Conservation (phyloP, 1,140 invertebrate species). For the Drosophila busckii region DNA sequence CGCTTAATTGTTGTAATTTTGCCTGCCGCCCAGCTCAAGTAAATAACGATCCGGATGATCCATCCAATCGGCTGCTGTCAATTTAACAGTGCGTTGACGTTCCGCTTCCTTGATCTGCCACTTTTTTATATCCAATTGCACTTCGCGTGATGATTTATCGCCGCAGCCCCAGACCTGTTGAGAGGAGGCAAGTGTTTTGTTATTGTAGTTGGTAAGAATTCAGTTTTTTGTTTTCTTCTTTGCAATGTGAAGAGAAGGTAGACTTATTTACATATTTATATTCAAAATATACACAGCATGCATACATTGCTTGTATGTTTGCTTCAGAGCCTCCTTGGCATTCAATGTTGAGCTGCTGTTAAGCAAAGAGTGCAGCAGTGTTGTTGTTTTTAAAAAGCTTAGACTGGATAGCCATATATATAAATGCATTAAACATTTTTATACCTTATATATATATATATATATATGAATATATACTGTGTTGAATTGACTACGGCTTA, state of each 20-base stretch:
- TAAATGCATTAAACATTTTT: slow-evolving; percentile 36
- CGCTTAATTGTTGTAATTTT: slow-evolving; percentile 83
- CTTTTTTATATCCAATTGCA: slow-evolving; percentile 92
- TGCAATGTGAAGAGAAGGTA: slow-evolving; percentile 53
- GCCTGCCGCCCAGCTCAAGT: slow-evolving; percentile 89
- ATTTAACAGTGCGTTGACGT: slow-evolving; percentile 87
- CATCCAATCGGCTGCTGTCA: slow-evolving; percentile 91
- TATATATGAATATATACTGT: slow-evolving; percentile 53
- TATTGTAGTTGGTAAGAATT: slow-evolving; percentile 60
- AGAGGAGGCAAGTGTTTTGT: slow-evolving; percentile 27
- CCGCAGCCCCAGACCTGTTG: slow-evolving; percentile 91
- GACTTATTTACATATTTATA: no score
- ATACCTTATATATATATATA: slow-evolving; percentile 47
- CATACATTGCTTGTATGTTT: no score
- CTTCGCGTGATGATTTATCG: slow-evolving; percentile 85
- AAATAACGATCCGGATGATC: slow-evolving; percentile 94
- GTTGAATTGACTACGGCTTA: slow-evolving; percentile 67
- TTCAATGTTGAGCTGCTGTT: slow-evolving; percentile 3
- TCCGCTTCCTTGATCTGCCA: slow-evolving; percentile 94
- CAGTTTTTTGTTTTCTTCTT: slow-evolving; percentile 20
- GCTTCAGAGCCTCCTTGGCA: slow-evolving; percentile 2
- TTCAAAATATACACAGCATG: slow-evolving; percentile 29
- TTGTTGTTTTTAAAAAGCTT: slow-evolving; percentile 59
- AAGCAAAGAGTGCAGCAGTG: no score
- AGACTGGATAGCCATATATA: slow-evolving; percentile 47